Conservation (phyloP, 2,888 invertebrate species). For the Noctua fimbriata region DNA sequence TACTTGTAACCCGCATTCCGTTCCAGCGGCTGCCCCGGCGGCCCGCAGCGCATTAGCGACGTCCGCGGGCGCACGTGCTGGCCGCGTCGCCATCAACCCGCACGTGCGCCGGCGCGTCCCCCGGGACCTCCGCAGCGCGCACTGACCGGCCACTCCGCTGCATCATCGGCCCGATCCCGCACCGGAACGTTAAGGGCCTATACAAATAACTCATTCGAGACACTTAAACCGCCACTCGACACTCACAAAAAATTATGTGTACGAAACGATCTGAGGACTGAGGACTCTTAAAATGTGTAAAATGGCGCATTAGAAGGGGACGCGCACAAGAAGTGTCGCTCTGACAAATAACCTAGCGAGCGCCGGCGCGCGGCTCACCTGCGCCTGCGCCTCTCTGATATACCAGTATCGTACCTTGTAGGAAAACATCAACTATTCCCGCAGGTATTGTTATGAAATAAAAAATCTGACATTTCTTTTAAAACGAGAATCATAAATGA, state of each 20-base stretch:
- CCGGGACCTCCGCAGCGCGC: slow-evolving; percentile 8
- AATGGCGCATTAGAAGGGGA: slow-evolving; percentile 77
- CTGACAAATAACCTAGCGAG: slow-evolving; percentile 49
- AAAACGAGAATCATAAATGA: background rate
- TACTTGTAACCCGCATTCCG: slow-evolving; percentile 46
- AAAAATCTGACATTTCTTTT: background rate
- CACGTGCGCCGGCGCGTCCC: slow-evolving; percentile 23
- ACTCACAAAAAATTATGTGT: slow-evolving; percentile 81
- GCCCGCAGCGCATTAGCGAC: slow-evolving; percentile 14
- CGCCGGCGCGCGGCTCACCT: slow-evolving; percentile 53
- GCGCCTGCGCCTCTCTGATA: slow-evolving; percentile 9
- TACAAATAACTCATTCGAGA: slow-evolving; percentile 86
- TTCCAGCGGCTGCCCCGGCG: slow-evolving; percentile 16
- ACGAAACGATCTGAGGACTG: slow-evolving; percentile 81
- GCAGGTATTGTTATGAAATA: background rate
- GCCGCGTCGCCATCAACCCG: slow-evolving; percentile 13
- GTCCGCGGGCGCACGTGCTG: slow-evolving; percentile 31
- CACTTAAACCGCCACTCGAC: slow-evolving; percentile 85
- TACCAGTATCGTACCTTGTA: background rate
- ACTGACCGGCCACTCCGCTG: slow-evolving; percentile 15
- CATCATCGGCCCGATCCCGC: slow-evolving; percentile 71
- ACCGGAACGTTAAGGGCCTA: slow-evolving; percentile 80
- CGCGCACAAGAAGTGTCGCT: slow-evolving; percentile 61
- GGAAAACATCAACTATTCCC: background rate
- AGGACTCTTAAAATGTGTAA: slow-evolving; percentile 83